These are phyloP conservation scores for Chironomus tentans DNA, from an alignment of 2,888 invertebrate species.

Conservation along the genomic window DNA sequence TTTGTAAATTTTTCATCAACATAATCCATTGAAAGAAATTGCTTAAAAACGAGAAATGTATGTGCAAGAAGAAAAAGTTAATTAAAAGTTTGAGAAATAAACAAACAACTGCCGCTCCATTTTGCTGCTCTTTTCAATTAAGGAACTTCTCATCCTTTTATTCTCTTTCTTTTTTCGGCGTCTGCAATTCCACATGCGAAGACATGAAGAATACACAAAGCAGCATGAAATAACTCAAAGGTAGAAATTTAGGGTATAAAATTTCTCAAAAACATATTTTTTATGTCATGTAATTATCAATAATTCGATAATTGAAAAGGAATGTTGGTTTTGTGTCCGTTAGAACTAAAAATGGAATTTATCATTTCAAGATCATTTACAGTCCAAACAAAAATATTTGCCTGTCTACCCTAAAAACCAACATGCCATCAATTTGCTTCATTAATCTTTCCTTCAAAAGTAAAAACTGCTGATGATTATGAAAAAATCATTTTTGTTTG, in stretches of 20 bases:
- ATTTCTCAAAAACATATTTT: background rate
- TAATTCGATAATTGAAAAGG: background rate
- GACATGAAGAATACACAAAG: background rate
- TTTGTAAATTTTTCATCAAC: background rate
- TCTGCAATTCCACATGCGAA: background rate
- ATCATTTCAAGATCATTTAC: background rate
- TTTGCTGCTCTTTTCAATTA: background rate
- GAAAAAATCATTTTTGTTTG: background rate
- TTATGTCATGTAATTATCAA: conserved; percentile 10
- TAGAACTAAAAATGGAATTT: background rate
- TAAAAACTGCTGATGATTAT: background rate
- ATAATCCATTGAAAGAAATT: background rate
- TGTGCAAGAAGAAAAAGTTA: background rate
- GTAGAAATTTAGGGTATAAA: background rate
- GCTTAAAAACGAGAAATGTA: background rate
- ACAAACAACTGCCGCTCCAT: background rate
- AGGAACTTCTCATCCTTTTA: background rate
- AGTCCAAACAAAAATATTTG: background rate
- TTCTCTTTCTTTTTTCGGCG: background rate
- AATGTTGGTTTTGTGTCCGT: background rate
- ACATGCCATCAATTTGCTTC: background rate
- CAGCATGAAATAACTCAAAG: background rate
- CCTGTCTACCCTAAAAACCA: background rate
- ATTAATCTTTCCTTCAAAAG: background rate
- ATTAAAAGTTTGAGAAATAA: background rate